Evolutionary conservation across 1,140 invertebrate species (phyloP).

Genomic region (Homarus americanus): DNA sequence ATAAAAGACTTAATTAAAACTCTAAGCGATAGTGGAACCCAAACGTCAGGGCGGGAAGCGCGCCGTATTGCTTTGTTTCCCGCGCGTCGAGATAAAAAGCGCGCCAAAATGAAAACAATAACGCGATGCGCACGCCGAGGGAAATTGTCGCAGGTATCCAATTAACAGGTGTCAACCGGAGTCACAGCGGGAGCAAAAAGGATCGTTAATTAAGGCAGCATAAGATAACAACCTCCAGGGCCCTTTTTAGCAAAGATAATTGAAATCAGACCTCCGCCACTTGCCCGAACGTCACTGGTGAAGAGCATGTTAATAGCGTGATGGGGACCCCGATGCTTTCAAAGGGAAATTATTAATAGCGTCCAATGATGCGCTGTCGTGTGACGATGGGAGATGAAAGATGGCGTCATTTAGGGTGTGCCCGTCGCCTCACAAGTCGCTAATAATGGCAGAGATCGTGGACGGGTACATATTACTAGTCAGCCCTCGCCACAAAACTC

Average conservation of each 20-base stretch:
- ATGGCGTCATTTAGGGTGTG: conserved; percentile 33
- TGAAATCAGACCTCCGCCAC: conserved; percentile 35
- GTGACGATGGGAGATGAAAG: conserved; percentile 29
- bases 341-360: conserved; percentile 50
- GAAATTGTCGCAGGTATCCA: conserved; percentile 59
- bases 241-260: conserved; percentile 36
- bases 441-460: neutral
- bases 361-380: conserved; percentile 22
- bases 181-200: conserved; percentile 61
- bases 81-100: conserved; percentile 48
- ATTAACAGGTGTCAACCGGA: conserved; percentile 60
- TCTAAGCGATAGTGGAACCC: conserved; percentile 60
- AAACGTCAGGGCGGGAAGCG: conserved; percentile 21
- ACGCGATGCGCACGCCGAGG: conserved; percentile 49
- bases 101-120: conserved; percentile 63
- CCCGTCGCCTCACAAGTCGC: conserved; percentile 4
- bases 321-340: conserved; percentile 26
- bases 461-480: neutral
- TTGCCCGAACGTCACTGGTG: conserved; percentile 34
- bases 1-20: conserved; percentile 66
- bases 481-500: neutral
- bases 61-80: conserved; percentile 44
- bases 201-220: conserved; percentile 62
- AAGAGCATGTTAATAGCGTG: neutral
- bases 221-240: conserved; percentile 55